Conservation (phyloP, 2,888 invertebrate genomes). For the Ectemnius lituratus region DNA sequence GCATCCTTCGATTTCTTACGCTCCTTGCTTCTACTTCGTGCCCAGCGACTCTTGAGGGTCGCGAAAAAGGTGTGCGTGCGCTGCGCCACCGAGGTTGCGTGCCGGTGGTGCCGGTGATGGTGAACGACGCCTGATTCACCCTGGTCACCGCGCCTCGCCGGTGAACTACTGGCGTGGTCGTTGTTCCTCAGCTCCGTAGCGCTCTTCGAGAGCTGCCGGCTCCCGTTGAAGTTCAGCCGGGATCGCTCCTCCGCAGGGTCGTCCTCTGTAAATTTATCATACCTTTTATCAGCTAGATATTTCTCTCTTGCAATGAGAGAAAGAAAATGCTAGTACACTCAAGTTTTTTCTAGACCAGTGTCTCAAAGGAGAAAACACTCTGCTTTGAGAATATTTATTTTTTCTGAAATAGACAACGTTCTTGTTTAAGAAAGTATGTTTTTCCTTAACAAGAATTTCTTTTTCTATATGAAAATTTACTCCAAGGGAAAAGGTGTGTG, state of each 20-base stretch:
- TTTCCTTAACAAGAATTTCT: no score
- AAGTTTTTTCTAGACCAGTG: no score
- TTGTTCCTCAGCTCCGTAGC: constrained; percentile 84
- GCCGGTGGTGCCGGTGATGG: constrained; percentile 77
- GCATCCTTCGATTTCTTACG: constrained; percentile 82
- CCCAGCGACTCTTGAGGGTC: constrained; percentile 90
- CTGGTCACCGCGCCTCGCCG: constrained; percentile 78
- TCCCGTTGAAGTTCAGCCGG: constrained; percentile 74
- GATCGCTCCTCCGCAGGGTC: constrained; percentile 67
- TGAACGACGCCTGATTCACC: constrained; percentile 61
- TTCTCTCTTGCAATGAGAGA: no score
- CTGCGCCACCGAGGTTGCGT: constrained; percentile 87
- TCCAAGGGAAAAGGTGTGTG: no score
- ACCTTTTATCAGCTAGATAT: no score
- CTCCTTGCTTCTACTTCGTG: constrained; percentile 86
- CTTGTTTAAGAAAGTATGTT: no score
- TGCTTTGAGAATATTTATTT: no score
- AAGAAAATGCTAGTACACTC: no score
- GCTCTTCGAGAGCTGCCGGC: constrained; percentile 88
- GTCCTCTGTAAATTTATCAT: constrained; percentile 35
- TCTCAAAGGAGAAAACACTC: no score
- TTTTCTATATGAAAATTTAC: no score
- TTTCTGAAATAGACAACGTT: no score
- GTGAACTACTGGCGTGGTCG: constrained; percentile 80
- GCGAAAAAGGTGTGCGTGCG: constrained; percentile 91